Evolutionary conservation across 2,888 invertebrate genomes (phyloP).

Genomic region (Elmis aenea): DNA sequence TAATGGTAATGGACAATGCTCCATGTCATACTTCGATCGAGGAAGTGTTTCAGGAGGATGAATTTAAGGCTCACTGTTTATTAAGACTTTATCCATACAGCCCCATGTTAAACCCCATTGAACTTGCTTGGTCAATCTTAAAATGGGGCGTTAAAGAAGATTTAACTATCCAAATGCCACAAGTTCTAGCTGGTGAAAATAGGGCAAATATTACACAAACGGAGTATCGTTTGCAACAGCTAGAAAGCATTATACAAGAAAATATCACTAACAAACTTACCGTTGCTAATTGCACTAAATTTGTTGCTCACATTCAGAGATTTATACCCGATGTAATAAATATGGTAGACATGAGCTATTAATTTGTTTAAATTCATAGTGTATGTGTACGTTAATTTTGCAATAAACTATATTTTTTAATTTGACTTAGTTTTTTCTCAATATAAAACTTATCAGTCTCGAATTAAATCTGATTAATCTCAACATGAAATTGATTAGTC

Average conservation of each 20-base stretch:
- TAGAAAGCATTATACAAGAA: conserved; percentile 1
- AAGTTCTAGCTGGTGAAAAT: neutral
- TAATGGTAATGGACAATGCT: no score
- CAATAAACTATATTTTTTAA: no score
- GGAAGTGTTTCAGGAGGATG: neutral
- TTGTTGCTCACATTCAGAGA: conserved; percentile 1
- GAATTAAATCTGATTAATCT: no score
- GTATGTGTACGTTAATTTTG: no score
- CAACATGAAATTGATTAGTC: no score
- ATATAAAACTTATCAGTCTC: no score
- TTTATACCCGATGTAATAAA: no score
- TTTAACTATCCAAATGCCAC: neutral
- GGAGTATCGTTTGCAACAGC: neutral
- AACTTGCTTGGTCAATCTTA: neutral
- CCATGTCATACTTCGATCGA: neutral
- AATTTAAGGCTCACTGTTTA: neutral
- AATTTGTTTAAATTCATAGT: no score
- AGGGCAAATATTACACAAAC: conserved; percentile 1
- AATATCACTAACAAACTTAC: no score
- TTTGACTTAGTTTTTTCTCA: no score
- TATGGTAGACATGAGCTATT: no score
- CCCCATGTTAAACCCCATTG: conserved; percentile 1
- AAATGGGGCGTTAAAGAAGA: conserved; percentile 1
- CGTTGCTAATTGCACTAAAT: neutral
- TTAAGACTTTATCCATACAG: conserved; percentile 1